Conservation (phyloP, 1,140 invertebrate genomes). For the Heliconius melpomene region DNA sequence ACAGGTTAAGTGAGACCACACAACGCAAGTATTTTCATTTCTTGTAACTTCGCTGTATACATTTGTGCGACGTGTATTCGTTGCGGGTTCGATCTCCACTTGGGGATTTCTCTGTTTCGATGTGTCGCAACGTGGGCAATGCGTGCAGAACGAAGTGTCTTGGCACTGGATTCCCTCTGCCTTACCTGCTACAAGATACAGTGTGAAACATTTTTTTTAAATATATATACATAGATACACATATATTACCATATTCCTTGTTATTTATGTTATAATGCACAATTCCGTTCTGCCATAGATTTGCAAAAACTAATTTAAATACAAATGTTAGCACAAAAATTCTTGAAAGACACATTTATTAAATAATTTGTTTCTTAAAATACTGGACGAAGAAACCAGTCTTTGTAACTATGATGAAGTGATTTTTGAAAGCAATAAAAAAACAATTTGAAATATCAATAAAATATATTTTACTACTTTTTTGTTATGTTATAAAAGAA, state of each 20-base stretch:
- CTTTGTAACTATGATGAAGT: background rate
- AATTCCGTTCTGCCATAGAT: conserved; percentile 56
- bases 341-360: background rate
- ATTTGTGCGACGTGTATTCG: too few species aligned
- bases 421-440: background rate
- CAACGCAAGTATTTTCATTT: too few species aligned
- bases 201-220: too few species aligned
- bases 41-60: too few species aligned
- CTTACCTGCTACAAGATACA: too few species aligned
- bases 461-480: background rate
- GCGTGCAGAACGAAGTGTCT: too few species aligned
- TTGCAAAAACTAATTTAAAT: background rate
- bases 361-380: background rate
- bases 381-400: background rate
- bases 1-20: too few species aligned
- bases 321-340: background rate
- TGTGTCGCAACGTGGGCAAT: too few species aligned
- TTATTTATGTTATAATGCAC: conserved; percentile 60
- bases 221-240: background rate
- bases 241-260: conserved; percentile 60
- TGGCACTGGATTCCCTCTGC: too few species aligned
- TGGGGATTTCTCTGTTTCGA: too few species aligned
- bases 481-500: too few species aligned
- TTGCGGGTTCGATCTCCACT: too few species aligned
- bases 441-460: background rate